phyloP scores from a whole-genome alignment of 2,888 invertebrate species.

The Ophioninae sp. region DNA sequence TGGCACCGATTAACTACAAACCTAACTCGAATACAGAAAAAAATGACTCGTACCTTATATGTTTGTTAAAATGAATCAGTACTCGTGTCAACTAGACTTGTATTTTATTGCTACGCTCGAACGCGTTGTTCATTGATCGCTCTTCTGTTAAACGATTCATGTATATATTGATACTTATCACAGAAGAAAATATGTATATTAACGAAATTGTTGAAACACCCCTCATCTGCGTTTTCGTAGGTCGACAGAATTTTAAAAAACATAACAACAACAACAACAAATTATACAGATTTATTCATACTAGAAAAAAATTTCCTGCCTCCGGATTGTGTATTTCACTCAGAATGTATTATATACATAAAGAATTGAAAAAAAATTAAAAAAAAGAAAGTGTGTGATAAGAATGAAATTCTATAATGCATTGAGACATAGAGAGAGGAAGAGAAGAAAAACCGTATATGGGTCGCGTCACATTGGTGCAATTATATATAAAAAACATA shows the following conservation, averaged over 20 bases:
- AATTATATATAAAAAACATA: constrained; percentile 72
- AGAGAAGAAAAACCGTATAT: constrained; percentile 68
- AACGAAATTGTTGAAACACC: constrained; percentile 69
- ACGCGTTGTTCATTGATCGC: neutral
- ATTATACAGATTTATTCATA: constrained; percentile 46
- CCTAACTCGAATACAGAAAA: too few relatives aligned
- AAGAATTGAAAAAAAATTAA: constrained; percentile 40
- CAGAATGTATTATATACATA: constrained; percentile 50
- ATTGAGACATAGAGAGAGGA: constrained; percentile 63
- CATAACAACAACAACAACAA: constrained; percentile 17
- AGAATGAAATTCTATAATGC: constrained; percentile 63
- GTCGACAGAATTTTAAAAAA: constrained; percentile 37
- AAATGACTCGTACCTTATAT: too few relatives aligned
- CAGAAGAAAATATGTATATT: constrained; percentile 52
- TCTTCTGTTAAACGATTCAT: neutral
- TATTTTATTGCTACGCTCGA: too few relatives aligned
- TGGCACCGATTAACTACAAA: too few relatives aligned
- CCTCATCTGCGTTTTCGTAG: constrained; percentile 71
- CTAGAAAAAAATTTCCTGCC: constrained; percentile 53
- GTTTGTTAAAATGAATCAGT: too few relatives aligned
- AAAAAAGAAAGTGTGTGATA: constrained; percentile 61
- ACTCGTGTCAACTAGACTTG: too few relatives aligned
- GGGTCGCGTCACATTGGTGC: constrained; percentile 77
- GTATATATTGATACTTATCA: constrained; percentile 23
- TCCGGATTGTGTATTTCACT: constrained; percentile 59